Conservation (phyloP, 2,797 vertebrate genomes). For the Botia almorhae region DNA sequence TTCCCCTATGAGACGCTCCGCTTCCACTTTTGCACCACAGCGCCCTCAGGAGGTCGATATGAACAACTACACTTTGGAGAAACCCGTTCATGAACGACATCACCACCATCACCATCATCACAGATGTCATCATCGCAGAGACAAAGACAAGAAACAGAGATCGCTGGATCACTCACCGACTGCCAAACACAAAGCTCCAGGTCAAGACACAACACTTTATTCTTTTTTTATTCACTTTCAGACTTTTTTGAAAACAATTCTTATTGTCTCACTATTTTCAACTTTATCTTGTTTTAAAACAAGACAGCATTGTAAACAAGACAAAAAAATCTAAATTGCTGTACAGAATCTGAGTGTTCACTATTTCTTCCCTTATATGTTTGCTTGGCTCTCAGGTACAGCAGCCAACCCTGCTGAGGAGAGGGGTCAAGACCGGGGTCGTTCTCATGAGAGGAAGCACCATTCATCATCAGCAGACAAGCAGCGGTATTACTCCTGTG, state of each 20-base stretch:
- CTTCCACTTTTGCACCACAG: slow-evolving; percentile 86
- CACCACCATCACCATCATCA: slow-evolving; percentile 87
- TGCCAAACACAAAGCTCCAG: slow-evolving; percentile 73
- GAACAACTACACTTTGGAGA: slow-evolving; percentile 80
- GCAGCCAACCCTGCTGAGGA: slow-evolving; percentile 66
- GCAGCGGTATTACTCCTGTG: slow-evolving; percentile 96
- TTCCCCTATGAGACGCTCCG: slow-evolving; percentile 89
- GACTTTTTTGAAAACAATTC: no score
- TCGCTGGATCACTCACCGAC: slow-evolving; percentile 84
- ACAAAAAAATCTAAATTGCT: no score
- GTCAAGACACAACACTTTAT: slow-evolving; percentile 67
- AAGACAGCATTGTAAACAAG: no score
- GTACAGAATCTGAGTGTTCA: no score
- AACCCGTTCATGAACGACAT: slow-evolving; percentile 77
- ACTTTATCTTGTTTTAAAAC: no score
- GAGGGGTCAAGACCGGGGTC: slow-evolving; percentile 84
- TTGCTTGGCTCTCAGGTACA: slow-evolving; percentile 48
- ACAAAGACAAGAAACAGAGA: slow-evolving; percentile 89
- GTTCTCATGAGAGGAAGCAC: slow-evolving; percentile 92
- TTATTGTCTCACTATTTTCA: no score
- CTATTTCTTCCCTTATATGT: neutral
- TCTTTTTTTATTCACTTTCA: no score
- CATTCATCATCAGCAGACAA: slow-evolving; percentile 90
- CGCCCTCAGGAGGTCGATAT: slow-evolving; percentile 80
- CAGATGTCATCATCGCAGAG: slow-evolving; percentile 88